phyloP scores from a whole-genome alignment of 2,888 invertebrate genomes.

The Dryobotodes eremita region DNA sequence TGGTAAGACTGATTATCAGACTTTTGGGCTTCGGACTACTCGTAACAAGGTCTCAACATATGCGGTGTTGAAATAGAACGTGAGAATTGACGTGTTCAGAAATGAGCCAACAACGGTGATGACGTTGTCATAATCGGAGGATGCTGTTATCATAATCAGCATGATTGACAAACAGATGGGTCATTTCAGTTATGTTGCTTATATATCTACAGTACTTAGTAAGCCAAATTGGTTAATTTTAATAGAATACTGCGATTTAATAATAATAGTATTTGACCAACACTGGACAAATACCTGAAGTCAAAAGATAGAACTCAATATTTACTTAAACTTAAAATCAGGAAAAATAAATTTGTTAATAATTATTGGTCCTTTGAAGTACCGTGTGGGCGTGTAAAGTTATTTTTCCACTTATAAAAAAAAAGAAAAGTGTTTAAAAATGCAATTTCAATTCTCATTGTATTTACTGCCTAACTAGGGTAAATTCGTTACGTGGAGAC shows the following conservation, averaged over 20 bases:
- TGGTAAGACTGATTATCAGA: too few species aligned
- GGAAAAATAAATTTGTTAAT: not conserved
- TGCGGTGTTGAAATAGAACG: too few species aligned
- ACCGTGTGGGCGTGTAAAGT: too few species aligned
- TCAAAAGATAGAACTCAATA: not conserved
- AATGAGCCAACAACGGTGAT: not conserved
- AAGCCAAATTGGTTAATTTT: not conserved
- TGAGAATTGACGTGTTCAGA: too few species aligned
- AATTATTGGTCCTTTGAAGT: not conserved
- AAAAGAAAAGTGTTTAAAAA: not conserved
- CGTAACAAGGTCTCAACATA: too few species aligned
- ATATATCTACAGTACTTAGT: too few species aligned
- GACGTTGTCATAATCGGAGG: not conserved
- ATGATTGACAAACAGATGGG: not conserved
- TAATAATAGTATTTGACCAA: not conserved
- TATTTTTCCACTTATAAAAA: not conserved
- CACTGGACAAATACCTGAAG: not conserved
- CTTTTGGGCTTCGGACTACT: too few species aligned
- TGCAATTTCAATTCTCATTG: not conserved
- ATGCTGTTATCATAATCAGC: not conserved
- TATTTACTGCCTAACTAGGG: not conserved
- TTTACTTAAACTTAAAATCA: not conserved
- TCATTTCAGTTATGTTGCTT: not conserved
- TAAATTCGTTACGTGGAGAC: too few species aligned
- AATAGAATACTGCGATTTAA: not conserved